Base-by-base conservation (phyloP, 1,140 invertebrate genomes). In the Aradophagus sp. region DNA sequence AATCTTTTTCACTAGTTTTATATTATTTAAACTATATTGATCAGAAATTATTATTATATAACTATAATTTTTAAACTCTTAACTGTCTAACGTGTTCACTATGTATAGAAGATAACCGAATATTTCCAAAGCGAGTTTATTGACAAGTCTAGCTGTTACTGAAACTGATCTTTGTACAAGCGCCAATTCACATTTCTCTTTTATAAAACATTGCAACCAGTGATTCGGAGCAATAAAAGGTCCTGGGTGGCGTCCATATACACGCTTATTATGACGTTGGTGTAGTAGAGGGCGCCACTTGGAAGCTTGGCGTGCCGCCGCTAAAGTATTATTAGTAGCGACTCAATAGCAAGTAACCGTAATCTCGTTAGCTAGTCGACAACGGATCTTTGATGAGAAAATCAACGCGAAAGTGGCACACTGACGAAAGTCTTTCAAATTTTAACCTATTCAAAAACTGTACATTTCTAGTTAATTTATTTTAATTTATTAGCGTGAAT, bases 311-410 rank as follows among this genome's bases (percentile, higher is more conserved):
- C 45, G 47, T 26, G 12, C 12, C 32, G 39, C 45, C 53, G 26
- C 47, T 45, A 45, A 50, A 50, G 42, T 78, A 78, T 78, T 74
- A 67, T 42, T 52, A 52, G 20, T 32, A 59, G 16, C 38, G 78
- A 80, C n/a, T n/a, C n/a, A n/a, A n/a, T n/a, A n/a, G n/a, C n/a
- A n/a, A n/a, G 77, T 73, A 42, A 74, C 74, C n/a, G 66, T 81
- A 79, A 77, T 81, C 70, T 76, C 74, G 75, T 80, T 80, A 82
- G 75, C 77, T 82, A 84, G 80, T 83, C 80, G 66, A 81, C 59
- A 63, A 74, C 78, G 65, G 65, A 68, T 53, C 55, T 48, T 61
- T 61, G 65, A 45, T 52, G 34, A 59, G 34, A 23, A 47, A 55
- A 27, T 55, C 47, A 55, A 61, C 48, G 34, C 47, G 55, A 55